Percentiles rank a stretch among this genome's conserved stretches.
Conservation (phyloP, 2,797 vertebrate species). For the Peromyscus nudipes region DNA sequence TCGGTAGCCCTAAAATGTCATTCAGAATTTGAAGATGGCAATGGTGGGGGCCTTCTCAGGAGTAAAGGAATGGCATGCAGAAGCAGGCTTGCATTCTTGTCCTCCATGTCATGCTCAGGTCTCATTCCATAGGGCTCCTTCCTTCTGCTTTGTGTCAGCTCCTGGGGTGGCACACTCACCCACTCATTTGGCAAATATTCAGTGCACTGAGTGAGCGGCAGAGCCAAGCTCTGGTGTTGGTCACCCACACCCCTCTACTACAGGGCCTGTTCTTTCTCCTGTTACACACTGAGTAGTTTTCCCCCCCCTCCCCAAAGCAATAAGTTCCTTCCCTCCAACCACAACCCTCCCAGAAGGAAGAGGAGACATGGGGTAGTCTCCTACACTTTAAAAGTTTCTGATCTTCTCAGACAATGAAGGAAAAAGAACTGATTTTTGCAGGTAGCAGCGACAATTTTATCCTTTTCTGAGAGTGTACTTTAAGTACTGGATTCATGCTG, state of each 20-base stretch:
- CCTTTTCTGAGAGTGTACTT: not conserved
- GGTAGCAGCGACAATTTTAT: not conserved
- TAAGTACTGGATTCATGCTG: not conserved
- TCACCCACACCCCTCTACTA: accelerated
- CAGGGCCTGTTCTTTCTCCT: too few relatives aligned
- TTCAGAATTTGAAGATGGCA: not conserved
- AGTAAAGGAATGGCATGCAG: not conserved
- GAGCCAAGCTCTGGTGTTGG: too few relatives aligned
- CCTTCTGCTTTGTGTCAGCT: not conserved
- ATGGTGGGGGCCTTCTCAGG: not conserved
- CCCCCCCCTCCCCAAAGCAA: not conserved
- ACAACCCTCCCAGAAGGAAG: not conserved
- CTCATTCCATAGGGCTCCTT: not conserved
- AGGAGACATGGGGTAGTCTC: accelerated
- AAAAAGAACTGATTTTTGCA: not conserved
- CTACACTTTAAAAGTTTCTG: not conserved
- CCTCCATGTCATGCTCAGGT: not conserved
- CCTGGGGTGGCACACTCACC: not conserved
- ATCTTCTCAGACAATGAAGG: not conserved
- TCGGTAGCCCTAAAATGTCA: not conserved
- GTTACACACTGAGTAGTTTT: not conserved
- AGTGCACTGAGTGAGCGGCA: not conserved
- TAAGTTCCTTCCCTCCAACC: not conserved
- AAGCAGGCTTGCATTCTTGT: not conserved
- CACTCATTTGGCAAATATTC: not conserved